These are phyloP conservation scores for Chlorodrepanis virens DNA, from an alignment of 2,113 vertebrate species.

Conservation along the genomic window DNA sequence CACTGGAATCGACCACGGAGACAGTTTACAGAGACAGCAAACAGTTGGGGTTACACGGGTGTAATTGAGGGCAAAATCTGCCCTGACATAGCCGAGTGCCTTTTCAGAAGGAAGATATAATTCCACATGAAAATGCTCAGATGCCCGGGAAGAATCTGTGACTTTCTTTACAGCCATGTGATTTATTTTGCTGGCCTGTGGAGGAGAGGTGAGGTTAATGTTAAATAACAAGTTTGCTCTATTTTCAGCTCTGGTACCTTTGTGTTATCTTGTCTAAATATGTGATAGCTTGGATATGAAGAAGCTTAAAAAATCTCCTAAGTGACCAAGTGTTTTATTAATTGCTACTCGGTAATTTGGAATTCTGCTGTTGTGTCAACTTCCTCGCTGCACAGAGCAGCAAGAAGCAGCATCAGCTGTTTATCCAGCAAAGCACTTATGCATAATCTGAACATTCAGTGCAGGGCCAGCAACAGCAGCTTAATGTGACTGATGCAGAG, in stretches of 20 bases:
- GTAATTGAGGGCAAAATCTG: conserved; percentile 47
- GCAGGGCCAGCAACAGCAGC: background rate
- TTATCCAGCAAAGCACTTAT: background rate
- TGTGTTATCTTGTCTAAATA: background rate
- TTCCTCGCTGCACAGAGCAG: background rate
- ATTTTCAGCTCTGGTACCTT: background rate
- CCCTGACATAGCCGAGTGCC: background rate
- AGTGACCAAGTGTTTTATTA: background rate
- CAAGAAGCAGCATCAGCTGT: background rate
- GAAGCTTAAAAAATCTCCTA: background rate
- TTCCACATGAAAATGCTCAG: conserved; percentile 6
- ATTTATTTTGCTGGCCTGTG: background rate
- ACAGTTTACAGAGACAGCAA: background rate
- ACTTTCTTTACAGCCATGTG: background rate
- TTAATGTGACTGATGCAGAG: fast-evolving
- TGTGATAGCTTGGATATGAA: background rate
- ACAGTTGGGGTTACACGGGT: background rate
- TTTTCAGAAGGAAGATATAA: background rate
- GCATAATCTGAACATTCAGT: background rate
- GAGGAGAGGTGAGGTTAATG: conserved; percentile 1
- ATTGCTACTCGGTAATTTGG: background rate
- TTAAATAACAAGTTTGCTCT: conserved; percentile 32
- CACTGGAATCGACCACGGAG: background rate
- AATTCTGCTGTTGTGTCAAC: background rate
- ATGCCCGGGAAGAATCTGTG: background rate